phyloP scores from a whole-genome alignment of 2,888 invertebrate species.

The Trissoscelio sp. region DNA sequence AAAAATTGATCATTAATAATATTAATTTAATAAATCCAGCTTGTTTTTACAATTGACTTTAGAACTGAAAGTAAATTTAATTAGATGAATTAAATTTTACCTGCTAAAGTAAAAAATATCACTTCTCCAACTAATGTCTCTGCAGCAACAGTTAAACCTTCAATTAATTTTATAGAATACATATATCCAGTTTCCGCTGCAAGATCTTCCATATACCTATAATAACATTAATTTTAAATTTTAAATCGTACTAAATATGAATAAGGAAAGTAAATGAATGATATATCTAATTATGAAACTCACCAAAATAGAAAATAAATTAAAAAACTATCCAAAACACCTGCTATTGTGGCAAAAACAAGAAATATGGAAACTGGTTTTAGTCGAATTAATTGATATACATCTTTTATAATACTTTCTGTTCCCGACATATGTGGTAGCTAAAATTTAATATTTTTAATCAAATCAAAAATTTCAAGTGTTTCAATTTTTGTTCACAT shows the following conservation, averaged over 20 bases:
- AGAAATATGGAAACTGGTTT: slow-evolving; percentile 89
- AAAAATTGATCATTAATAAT: no score
- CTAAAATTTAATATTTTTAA: slow-evolving; percentile 82
- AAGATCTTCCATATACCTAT: slow-evolving; percentile 91
- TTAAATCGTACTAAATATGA: no score
- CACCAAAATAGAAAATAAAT: slow-evolving; percentile 93
- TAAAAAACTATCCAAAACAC: slow-evolving; percentile 91
- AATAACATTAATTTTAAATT: no score
- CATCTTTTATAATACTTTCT: slow-evolving; percentile 88
- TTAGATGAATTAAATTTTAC: no score
- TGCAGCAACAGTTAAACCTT: slow-evolving; percentile 91
- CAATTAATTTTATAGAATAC: slow-evolving; percentile 89
- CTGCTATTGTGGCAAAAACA: slow-evolving; percentile 89
- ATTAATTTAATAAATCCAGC: no score
- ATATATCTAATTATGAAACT: no score
- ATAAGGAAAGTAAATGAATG: no score
- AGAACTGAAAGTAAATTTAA: no score
- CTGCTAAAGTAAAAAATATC: slow-evolving; percentile 89
- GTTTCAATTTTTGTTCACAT: no score
- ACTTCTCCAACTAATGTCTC: slow-evolving; percentile 92
- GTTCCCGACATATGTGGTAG: slow-evolving; percentile 88
- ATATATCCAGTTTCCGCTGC: slow-evolving; percentile 87
- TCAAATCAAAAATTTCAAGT: neutral
- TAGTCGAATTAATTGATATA: slow-evolving; percentile 86
- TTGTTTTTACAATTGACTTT: no score